These are phyloP conservation scores for Malurus splendens DNA, from an alignment of 2,797 vertebrate species.

Conservation along the genomic window DNA sequence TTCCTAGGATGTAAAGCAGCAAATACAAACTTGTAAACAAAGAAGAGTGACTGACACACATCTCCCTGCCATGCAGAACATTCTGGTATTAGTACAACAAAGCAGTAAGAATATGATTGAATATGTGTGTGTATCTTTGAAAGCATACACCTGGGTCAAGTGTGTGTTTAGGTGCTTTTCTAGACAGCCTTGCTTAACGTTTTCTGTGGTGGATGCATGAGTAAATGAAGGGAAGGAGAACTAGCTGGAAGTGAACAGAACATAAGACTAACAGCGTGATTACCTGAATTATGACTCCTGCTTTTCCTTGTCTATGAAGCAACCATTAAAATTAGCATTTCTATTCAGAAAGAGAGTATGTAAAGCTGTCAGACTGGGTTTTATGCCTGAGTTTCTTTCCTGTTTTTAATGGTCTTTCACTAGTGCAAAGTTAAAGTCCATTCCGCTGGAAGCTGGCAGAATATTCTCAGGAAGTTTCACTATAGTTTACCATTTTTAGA, in stretches of 20 bases:
- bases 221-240: neutral
- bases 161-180: neutral
- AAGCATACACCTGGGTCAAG: neutral
- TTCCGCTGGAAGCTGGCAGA: neutral
- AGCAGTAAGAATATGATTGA: neutral
- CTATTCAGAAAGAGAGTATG: neutral
- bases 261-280: fast-evolving
- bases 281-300: neutral
- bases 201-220: neutral
- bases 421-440: neutral
- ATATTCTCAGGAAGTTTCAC: neutral
- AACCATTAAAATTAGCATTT: neutral
- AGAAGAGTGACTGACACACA: neutral
- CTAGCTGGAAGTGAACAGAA: neutral
- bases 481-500: neutral
- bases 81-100: neutral
- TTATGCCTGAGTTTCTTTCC: neutral
- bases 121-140: neutral
- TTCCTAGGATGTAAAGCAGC: neutral
- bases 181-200: neutral
- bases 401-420: neutral
- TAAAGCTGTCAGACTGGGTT: neutral
- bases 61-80: neutral
- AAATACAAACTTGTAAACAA: neutral
- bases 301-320: neutral